These are phyloP conservation scores for Ephestia elutella DNA, from an alignment of 1,140 invertebrate species.

Conservation along the genomic window DNA sequence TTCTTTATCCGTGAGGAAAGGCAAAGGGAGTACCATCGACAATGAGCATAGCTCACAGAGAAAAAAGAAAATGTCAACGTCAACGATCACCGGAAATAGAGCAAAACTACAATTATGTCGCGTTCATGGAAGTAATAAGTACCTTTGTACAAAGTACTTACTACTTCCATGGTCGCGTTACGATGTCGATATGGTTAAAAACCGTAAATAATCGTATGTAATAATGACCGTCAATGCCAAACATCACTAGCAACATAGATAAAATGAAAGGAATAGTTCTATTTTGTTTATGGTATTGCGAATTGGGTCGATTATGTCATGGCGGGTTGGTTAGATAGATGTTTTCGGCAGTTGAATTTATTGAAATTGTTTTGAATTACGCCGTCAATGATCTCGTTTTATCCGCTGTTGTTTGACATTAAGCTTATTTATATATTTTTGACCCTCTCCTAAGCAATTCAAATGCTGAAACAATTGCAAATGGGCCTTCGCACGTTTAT, in stretches of 20 bases:
- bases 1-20: too few relatives aligned
- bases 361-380: slow-evolving; percentile 71
- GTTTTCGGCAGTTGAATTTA: slow-evolving; percentile 69
- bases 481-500: slow-evolving; percentile 97
- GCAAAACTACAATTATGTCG: too few relatives aligned
- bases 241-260: slow-evolving; percentile 24
- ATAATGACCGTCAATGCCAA: slow-evolving; percentile 3
- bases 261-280: slow-evolving; percentile 31
- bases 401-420: slow-evolving; percentile 56
- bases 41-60: slow-evolving; percentile 9
- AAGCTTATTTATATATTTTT: slow-evolving; percentile 58
- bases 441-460: slow-evolving; percentile 68
- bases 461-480: slow-evolving; percentile 97
- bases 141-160: too few relatives aligned
- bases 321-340: slow-evolving; percentile 73
- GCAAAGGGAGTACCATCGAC: too few relatives aligned
- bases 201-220: slow-evolving; percentile 12
- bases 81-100: too few relatives aligned
- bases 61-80: too few relatives aligned
- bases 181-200: slow-evolving; percentile 6
- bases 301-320: slow-evolving; percentile 76
- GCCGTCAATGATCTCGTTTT: slow-evolving; percentile 70
- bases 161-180: too few relatives aligned
- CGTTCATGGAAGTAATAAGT: too few relatives aligned
- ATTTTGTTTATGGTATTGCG: slow-evolving; percentile 51